Evolutionary conservation across 2,797 vertebrate species (phyloP), one percentile per base, ranked within the genome.

Genomic region (Gallinago nigripennis): DNA sequence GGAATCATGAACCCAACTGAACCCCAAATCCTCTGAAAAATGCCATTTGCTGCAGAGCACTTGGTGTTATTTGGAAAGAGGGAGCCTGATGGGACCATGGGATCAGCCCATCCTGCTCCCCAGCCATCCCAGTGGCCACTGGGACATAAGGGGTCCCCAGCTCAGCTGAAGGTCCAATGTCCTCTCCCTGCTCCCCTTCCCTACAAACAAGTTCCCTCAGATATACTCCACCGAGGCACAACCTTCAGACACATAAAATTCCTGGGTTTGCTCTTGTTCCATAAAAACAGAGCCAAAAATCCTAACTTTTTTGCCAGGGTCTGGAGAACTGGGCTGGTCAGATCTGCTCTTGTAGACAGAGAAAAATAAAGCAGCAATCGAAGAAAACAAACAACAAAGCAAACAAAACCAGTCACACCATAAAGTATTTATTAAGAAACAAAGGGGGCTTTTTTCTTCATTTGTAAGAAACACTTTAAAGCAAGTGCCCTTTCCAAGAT

Each of bases 361-460:
- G 30, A 12, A 37, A 76, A 86, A 11, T 12, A 57, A 80, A 85
- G 51, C 21, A 71, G 23, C 63, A 79, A 50, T 31, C 57, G 43
- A 69, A 41, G 5, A 11, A 18, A 8, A 43, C 43, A 16, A 33
- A 45, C 9, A 43, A 84, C 53, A 91, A 68, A 90, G 76, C 86
- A 86, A 87, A 92, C 39, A 86, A 89, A 89, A 72, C 18, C 56
- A 37, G 92, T 97, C 97, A 98, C 97, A 96, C 97, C 91, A 95
- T 98, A 95, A 98, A 98, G 97, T 97, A 97, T 98, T 98, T 98
- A 98, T 98, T 98, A 97, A 97, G 96, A 98, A 98, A 96, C 95
- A 96, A 97, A 96, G 92, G 87, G 73, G 35, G 28, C 39, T 80
- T 95, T 97, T 95, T 84, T 93, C 90, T 96, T 98, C 98, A 95